A percentile compares a stretch with the other conserved stretches of the same genome.
phyloP scores from a whole-genome alignment of 2,888 invertebrate genomes.

The Epirrhoe alternata region DNA sequence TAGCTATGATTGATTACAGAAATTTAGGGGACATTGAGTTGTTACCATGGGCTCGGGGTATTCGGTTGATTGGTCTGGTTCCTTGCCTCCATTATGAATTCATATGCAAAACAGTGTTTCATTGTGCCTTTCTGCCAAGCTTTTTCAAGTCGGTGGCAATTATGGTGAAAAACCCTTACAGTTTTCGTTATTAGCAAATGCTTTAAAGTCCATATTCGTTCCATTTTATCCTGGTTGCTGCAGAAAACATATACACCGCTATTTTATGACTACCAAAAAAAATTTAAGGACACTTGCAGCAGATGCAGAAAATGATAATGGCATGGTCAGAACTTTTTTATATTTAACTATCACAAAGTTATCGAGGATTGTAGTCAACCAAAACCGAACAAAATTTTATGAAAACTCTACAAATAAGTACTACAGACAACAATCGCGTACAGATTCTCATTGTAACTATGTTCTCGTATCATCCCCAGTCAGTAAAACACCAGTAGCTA shows the following conservation, averaged over 20 bases:
- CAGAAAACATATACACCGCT: not conserved
- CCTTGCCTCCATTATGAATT: not conserved
- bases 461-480: no score
- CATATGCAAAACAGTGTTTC: not conserved
- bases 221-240: not conserved
- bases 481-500: no score
- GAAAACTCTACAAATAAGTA: no score
- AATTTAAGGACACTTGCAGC: no score
- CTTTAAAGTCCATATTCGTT: not conserved
- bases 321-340: no score
- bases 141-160: not conserved
- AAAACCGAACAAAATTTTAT: no score
- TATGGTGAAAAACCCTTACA: not conserved
- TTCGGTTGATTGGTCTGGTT: not conserved
- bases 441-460: no score
- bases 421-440: no score
- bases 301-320: no score
- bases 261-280: no score
- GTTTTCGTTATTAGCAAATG: not conserved
- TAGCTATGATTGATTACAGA: slow-evolving; percentile 18
- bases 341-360: no score
- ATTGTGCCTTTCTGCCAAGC: not conserved
- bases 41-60: slow-evolving; percentile 28
- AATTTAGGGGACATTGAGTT: slow-evolving; percentile 30
- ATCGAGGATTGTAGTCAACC: no score